These are phyloP conservation scores for Ophion costatus DNA, from an alignment of 2,888 invertebrate species.

Conservation along the genomic window DNA sequence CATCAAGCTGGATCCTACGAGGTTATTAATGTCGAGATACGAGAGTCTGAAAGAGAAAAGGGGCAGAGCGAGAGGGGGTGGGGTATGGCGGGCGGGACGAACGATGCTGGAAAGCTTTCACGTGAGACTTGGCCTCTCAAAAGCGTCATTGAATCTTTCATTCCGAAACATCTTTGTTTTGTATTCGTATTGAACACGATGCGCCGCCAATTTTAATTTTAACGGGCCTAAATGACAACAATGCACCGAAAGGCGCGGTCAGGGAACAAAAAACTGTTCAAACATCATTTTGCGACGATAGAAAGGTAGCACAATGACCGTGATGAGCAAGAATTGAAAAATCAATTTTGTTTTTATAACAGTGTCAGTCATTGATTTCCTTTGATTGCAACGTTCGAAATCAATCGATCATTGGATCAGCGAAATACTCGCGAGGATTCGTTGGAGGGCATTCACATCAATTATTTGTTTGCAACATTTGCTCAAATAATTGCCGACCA, in stretches of 20 bases:
- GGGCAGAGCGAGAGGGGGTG: slow-evolving; percentile 46
- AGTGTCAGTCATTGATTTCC: too few relatives aligned
- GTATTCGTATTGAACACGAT: slow-evolving; percentile 26
- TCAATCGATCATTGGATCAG: too few relatives aligned
- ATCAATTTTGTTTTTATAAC: too few relatives aligned
- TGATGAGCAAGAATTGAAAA: background rate
- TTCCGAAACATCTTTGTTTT: slow-evolving; percentile 44
- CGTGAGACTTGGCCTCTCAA: slow-evolving; percentile 57
- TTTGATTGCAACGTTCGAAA: too few relatives aligned
- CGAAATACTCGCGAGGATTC: too few relatives aligned
- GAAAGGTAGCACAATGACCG: background rate
- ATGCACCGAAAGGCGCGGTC: background rate
- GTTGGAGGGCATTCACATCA: too few relatives aligned
- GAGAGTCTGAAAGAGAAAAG: slow-evolving; percentile 40
- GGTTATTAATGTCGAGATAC: slow-evolving; percentile 68
- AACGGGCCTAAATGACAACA: background rate
- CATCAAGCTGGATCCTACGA: slow-evolving; percentile 69
- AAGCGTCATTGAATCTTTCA: slow-evolving; percentile 56
- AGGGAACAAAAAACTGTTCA: background rate
- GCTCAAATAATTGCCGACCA: too few relatives aligned
- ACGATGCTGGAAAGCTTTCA: slow-evolving; percentile 68
- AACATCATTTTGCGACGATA: background rate
- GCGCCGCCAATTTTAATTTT: background rate
- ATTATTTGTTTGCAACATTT: slow-evolving; percentile 11
- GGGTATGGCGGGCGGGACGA: slow-evolving; percentile 31